phyloP scores from a whole-genome alignment of 2,888 invertebrate species.

The Epirrhoe alternata region DNA sequence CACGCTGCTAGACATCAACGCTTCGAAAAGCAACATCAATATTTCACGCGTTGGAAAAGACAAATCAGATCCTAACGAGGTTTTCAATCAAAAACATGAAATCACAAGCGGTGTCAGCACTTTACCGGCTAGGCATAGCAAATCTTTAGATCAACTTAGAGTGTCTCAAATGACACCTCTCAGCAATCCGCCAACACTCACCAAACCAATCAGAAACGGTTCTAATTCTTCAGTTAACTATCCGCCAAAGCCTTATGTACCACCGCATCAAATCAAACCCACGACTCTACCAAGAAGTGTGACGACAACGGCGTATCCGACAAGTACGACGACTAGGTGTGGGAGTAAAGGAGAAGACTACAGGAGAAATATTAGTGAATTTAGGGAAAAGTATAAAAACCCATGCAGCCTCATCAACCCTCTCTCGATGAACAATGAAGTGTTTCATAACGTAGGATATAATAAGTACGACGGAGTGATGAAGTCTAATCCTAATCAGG shows the following conservation, averaged over 20 bases:
- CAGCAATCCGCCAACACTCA: slow-evolving; percentile 64
- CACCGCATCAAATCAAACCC: slow-evolving; percentile 75
- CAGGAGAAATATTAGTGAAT: slow-evolving; percentile 86
- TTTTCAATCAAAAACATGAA: slow-evolving; percentile 71
- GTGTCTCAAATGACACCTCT: slow-evolving; percentile 78
- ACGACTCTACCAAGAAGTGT: slow-evolving; percentile 81
- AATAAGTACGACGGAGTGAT: slow-evolving; percentile 72
- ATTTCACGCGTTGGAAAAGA: slow-evolving; percentile 64
- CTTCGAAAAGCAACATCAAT: slow-evolving; percentile 62
- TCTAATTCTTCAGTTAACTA: slow-evolving; percentile 78
- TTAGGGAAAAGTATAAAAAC: slow-evolving; percentile 87
- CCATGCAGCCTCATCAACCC: slow-evolving; percentile 73
- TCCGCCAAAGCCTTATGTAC: slow-evolving; percentile 75
- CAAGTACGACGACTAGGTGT: slow-evolving; percentile 75
- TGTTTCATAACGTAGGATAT: slow-evolving; percentile 78
- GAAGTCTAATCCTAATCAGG: slow-evolving; percentile 76
- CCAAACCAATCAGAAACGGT: slow-evolving; percentile 69
- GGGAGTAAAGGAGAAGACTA: slow-evolving; percentile 82
- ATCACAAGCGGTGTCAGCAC: slow-evolving; percentile 81
- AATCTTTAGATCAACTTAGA: slow-evolving; percentile 92
- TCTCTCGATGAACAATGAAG: slow-evolving; percentile 74
- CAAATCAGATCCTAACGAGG: slow-evolving; percentile 65
- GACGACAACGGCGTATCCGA: slow-evolving; percentile 77
- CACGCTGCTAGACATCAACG: slow-evolving; percentile 80
- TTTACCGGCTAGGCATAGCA: slow-evolving; percentile 90